Percentiles rank a stretch among this genome's conserved stretches.
These are phyloP conservation scores for Danionella cerebrum DNA, from an alignment of 2,113 vertebrate genomes.

Conservation along the genomic window DNA sequence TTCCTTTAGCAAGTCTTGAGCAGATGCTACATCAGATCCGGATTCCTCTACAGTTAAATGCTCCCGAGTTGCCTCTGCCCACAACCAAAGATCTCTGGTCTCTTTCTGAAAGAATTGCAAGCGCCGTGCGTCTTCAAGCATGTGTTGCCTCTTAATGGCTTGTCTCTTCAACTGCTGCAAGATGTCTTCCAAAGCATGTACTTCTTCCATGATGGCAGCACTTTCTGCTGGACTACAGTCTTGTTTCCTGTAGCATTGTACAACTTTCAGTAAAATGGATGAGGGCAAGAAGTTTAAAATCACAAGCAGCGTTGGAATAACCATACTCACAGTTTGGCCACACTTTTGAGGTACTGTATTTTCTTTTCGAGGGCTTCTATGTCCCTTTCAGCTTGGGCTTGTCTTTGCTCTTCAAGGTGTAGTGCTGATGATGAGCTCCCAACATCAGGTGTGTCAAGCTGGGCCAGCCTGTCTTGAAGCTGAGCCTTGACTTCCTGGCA, in stretches of 20 bases:
- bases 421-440: slow-evolving; percentile 50
- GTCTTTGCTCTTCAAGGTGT: slow-evolving; percentile 50
- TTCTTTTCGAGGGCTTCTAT: slow-evolving; percentile 69
- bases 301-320: neutral
- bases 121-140: slow-evolving; percentile 50
- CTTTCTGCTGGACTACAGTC: slow-evolving; percentile 72
- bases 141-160: slow-evolving; percentile 40
- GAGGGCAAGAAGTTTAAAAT: neutral
- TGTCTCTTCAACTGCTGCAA: slow-evolving; percentile 58
- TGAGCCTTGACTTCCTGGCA: slow-evolving; percentile 62
- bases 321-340: slow-evolving; percentile 67
- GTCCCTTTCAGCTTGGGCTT: slow-evolving; percentile 59
- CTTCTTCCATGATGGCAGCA: slow-evolving; percentile 65
- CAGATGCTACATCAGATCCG: slow-evolving; percentile 62
- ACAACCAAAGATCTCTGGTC: slow-evolving; percentile 59
- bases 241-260: slow-evolving; percentile 65
- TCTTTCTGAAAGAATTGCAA: slow-evolving; percentile 67
- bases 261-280: too few relatives aligned
- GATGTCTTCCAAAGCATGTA: slow-evolving; percentile 66
- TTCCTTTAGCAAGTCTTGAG: slow-evolving; percentile 64
- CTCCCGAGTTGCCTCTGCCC: slow-evolving; percentile 59
- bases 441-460: slow-evolving; percentile 52
- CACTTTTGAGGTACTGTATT: slow-evolving; percentile 69
- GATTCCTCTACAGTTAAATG: slow-evolving; percentile 63
- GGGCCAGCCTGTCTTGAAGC: slow-evolving; percentile 61